Base-by-base conservation (phyloP, 1,140 invertebrate genomes). In the Rhyzopertha dominica region DNA sequence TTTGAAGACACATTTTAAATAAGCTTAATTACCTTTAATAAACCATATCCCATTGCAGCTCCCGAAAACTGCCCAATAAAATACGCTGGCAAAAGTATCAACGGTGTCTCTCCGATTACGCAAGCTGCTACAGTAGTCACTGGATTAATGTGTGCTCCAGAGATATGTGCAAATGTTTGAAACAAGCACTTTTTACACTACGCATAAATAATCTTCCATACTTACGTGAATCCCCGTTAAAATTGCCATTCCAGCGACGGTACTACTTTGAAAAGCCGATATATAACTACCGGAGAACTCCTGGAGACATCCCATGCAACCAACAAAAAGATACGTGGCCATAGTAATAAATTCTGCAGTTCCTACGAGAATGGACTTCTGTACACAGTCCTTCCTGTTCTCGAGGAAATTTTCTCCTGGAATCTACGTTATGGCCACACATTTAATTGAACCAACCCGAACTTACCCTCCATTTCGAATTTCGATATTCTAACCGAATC, bases 91-190 rank as follows among this genome's bases (percentile, higher is more conserved):
- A 78, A 77, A 51, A 84, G 70, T 4, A 73, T 66, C 5, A 88
- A 50, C 4, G 79, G 76, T 20, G 78, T 74, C 37, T 79, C 68
- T 0, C 81, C 76, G n/a, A 81, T 67, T 17, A 82, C 72, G 12
- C 86, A 64, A 3, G 88, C 76, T 3, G 80, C 77, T 1, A 80
- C 49, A 1, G 85, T 84, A 1, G 90, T 78, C 0, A 81, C 78
- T 0, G 88, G 88, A 66, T 92, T 92, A 51, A 91, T 74, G 43
- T 83, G 78, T 10, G 81, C 79, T 25, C 78, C 81, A 38, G 81
- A 84, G 41, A 87, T 77, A 49, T 84, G 82, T 0, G 76, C 81
- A 45, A 84, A 76, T 26, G 73, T 74, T 73, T 84, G 65, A 12
- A 77, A 74, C 51, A 69, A 68, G 26, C 47, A 26, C 12, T 24